Conservation (phyloP, 2,888 invertebrate species). For the Sisyra terminalis region DNA sequence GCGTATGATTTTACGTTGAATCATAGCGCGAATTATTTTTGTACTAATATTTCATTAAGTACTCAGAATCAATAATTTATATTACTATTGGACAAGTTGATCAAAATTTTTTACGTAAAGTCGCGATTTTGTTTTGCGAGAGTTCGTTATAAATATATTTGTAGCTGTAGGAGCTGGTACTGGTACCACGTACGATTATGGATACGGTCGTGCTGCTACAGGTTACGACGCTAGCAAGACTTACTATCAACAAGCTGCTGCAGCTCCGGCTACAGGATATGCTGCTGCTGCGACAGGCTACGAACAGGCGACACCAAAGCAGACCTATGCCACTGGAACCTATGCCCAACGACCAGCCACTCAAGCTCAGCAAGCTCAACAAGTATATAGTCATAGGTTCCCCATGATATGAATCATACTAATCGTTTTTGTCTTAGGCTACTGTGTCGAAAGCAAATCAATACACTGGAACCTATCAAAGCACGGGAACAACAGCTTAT, state of each 20-base stretch:
- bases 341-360: slow-evolving; percentile 40
- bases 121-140: not conserved
- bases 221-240: slow-evolving; percentile 70
- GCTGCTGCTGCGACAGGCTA: slow-evolving; percentile 45
- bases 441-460: slow-evolving; percentile 35
- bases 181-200: slow-evolving; percentile 49
- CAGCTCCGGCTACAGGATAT: slow-evolving; percentile 45
- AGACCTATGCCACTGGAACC: slow-evolving; percentile 53
- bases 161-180: slow-evolving; percentile 29
- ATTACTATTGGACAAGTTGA: too few relatives aligned
- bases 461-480: slow-evolving; percentile 42
- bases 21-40: too few relatives aligned
- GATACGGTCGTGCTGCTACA: slow-evolving; percentile 43
- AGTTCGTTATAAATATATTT: not conserved
- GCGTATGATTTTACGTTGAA: too few relatives aligned
- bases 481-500: slow-evolving; percentile 26
- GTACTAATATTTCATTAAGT: too few relatives aligned
- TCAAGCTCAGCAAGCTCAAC: slow-evolving; percentile 25
- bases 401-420: too few relatives aligned
- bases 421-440: slow-evolving; percentile 19
- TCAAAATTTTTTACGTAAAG: too few relatives aligned
- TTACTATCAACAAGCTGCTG: slow-evolving; percentile 70
- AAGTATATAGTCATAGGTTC: too few relatives aligned
- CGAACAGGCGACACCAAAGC: slow-evolving; percentile 41
- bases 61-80: too few relatives aligned